Percentiles rank a stretch among this genome's conserved stretches.
Conservation (phyloP, 2,888 invertebrate genomes). For the Ophioninae sp. region DNA sequence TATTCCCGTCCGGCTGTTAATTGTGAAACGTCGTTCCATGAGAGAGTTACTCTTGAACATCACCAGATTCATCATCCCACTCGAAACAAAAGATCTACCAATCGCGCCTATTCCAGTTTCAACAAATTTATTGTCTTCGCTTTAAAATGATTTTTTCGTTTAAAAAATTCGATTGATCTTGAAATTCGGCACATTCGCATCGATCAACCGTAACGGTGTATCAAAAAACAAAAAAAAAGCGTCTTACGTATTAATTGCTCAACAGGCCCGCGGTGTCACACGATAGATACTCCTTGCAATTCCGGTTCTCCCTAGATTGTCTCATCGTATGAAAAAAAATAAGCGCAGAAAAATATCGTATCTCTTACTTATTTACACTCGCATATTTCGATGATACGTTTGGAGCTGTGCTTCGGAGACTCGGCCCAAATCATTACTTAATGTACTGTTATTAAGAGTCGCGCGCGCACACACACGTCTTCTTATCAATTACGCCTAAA, state of each 20-base stretch:
- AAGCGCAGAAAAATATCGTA: conserved; percentile 10
- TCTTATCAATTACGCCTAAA: background rate
- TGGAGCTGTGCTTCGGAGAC: conserved; percentile 53
- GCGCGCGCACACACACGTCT: conserved; percentile 5
- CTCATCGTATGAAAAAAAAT: conserved; percentile 40
- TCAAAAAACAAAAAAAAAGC: conserved; percentile 19
- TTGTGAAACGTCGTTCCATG: background rate
- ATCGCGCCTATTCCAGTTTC: background rate
- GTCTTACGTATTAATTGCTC: conserved; percentile 32
- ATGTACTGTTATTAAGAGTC: conserved; percentile 29
- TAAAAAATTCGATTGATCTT: conserved; percentile 17
- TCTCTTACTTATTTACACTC: conserved; percentile 50
- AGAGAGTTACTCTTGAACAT: no score
- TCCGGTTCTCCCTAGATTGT: conserved; percentile 24
- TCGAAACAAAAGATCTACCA: background rate
- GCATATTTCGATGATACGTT: conserved; percentile 53
- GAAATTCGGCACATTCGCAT: conserved; percentile 22
- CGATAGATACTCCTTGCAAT: conserved; percentile 20
- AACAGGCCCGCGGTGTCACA: conserved; percentile 32
- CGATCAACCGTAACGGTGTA: conserved; percentile 46
- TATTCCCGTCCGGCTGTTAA: background rate
- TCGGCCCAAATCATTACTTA: conserved; percentile 35
- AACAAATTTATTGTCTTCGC: conserved; percentile 38
- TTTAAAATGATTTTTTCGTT: conserved; percentile 20
- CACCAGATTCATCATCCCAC: background rate